phyloP scores from a whole-genome alignment of 1,140 invertebrate genomes.

The Atopsyche davidsoni region DNA sequence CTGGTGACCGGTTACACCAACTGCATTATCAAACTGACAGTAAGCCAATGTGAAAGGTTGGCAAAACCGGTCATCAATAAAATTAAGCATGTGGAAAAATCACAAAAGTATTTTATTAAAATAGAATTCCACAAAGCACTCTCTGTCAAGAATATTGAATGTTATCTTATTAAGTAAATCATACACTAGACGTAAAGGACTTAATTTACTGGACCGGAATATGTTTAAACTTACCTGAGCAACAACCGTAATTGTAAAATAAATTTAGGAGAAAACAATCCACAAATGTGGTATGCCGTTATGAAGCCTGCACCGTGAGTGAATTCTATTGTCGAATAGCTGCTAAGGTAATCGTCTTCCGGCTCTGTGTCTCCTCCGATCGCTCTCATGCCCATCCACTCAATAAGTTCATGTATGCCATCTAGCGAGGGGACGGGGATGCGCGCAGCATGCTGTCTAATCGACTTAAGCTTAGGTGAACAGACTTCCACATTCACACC shows the following conservation, averaged over 20 bases:
- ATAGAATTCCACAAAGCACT: too few species aligned
- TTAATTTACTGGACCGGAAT: too few species aligned
- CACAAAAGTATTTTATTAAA: too few species aligned
- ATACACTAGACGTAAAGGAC: too few species aligned
- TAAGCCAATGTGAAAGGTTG: too few species aligned
- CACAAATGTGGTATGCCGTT: slow-evolving; percentile 15
- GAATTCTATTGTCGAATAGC: not conserved
- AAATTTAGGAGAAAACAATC: slow-evolving; percentile 13
- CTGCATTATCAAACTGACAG: too few species aligned
- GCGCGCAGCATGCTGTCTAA: not conserved
- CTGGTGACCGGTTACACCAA: too few species aligned
- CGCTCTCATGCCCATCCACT: slow-evolving; percentile 19
- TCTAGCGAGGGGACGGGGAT: slow-evolving; percentile 2
- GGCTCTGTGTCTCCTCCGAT: slow-evolving; percentile 16
- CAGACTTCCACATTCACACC: slow-evolving; percentile 39
- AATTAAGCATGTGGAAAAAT: too few species aligned
- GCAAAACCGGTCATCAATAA: too few species aligned
- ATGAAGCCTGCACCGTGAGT: slow-evolving; percentile 1
- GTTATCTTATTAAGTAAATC: too few species aligned
- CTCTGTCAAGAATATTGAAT: too few species aligned
- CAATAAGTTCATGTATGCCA: slow-evolving; percentile 3
- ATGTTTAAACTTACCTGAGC: slow-evolving; percentile 10
- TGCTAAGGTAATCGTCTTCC: slow-evolving; percentile 10
- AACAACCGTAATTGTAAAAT: slow-evolving; percentile 3
- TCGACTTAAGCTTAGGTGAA: slow-evolving; percentile 11